Conservation (phyloP, 2,888 invertebrate genomes). For the Salpingus planirostris region DNA sequence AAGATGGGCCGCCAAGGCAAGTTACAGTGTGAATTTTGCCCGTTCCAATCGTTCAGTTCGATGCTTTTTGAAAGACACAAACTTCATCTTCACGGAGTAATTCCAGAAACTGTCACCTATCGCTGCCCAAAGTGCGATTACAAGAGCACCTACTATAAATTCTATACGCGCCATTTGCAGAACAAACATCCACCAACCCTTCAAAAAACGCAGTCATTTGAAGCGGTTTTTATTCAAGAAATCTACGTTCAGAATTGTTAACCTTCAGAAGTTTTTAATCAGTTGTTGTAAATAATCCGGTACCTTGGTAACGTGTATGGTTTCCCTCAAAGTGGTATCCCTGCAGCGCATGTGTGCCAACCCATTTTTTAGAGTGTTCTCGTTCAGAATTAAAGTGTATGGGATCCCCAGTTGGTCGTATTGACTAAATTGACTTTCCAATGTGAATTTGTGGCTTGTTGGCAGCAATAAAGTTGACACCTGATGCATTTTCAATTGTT, state of each 20-base stretch:
- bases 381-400: conserved; percentile 62
- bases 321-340: conserved; percentile 61
- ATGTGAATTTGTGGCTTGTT: conserved; percentile 31
- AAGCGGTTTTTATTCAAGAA: background rate
- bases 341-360: conserved; percentile 56
- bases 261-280: conserved; percentile 42
- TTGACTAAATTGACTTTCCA: conserved; percentile 42
- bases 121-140: no score
- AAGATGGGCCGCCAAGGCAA: no score
- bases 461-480: conserved; percentile 38
- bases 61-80: no score
- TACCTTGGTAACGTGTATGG: conserved; percentile 59
- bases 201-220: no score
- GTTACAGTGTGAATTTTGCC: no score
- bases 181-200: no score
- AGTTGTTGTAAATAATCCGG: conserved; percentile 50
- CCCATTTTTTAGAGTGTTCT: conserved; percentile 60
- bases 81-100: no score
- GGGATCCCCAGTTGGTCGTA: conserved; percentile 60
- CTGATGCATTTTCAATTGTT: conserved; percentile 44
- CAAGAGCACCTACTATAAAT: no score
- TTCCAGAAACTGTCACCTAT: no score
- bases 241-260: conserved; percentile 16
- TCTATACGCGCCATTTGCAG: no score
- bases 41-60: no score